phyloP scores from a whole-genome alignment of 2,888 invertebrate species.

The Rotaria magnacalcarata region DNA sequence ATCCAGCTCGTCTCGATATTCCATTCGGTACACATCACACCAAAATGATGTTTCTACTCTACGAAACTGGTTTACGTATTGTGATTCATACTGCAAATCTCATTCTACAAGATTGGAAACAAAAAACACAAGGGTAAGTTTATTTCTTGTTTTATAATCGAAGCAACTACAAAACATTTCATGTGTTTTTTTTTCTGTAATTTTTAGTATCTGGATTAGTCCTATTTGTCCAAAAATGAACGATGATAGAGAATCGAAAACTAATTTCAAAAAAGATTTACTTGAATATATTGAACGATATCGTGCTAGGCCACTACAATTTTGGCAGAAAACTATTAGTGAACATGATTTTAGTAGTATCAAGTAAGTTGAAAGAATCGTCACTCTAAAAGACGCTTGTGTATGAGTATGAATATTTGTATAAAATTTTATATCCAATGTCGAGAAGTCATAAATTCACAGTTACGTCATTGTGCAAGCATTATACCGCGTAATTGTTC shows the following conservation, averaged over 20 bases:
- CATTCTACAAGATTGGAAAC: constrained; percentile 83
- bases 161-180: not conserved
- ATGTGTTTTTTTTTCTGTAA: constrained; percentile 47
- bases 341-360: constrained; percentile 76
- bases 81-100: constrained; percentile 74
- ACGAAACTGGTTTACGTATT: constrained; percentile 40
- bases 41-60: constrained; percentile 62
- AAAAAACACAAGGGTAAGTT: constrained; percentile 78
- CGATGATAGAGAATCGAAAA: constrained; percentile 72
- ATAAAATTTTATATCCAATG: no score
- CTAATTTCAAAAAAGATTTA: constrained; percentile 74
- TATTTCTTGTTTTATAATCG: not conserved
- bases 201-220: constrained; percentile 77
- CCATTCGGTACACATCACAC: constrained; percentile 82
- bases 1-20: constrained; percentile 69
- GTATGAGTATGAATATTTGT: no score
- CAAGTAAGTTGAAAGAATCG: constrained; percentile 65
- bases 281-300: constrained; percentile 74
- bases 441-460: no score
- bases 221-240: constrained; percentile 67
- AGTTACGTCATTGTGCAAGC: no score
- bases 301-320: constrained; percentile 64
- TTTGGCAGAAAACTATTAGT: constrained; percentile 72
- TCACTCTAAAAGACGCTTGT: no score
- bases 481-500: no score